Base-by-base conservation (phyloP, 2,113 vertebrate species). In the Platichthys stellatus region DNA sequence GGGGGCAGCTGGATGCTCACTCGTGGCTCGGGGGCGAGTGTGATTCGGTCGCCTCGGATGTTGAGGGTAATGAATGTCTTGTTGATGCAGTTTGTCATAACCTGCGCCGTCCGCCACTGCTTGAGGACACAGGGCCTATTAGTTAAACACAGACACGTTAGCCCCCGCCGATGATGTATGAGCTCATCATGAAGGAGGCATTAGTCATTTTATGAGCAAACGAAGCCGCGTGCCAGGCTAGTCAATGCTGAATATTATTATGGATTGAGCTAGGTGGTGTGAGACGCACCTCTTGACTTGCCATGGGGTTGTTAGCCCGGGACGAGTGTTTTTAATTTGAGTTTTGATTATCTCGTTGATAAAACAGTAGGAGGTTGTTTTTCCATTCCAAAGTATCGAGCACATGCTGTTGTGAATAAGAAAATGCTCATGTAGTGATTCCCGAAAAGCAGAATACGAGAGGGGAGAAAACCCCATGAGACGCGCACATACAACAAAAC, bases 31-130 rank as follows among this genome's bases (percentile, higher is more conserved):
- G 21, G 47, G 47, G 82, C 92, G 86, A 91, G 91, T 92, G 90
- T 85, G 79, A 81, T 88, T 81, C 80, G 84, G 81, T 86, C 89
- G 83, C 18, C 88, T 88, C 84, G 83, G 87, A 86, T 82, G 84
- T 84, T 76, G 86, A 84, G 76, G 69, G 82, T 89, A 90, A 90
- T 92, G 89, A 90, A 89, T 89, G 88, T 85, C 82, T 90, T 87
- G 82, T 86, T 89, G 86, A 88, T 84, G 88, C 89, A 79, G 87
- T 93, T 91, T 87, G 86, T 93, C 91, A 91, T 86, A 92, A 91
- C 87, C 54, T 64, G 31, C 79, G 86, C 81, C 85, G 83, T 76
- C 81, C 17, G 0, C 76, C 77, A 78, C 83, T 87, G 78, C 76
- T 84, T 65, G 35, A 87, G 70, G 76, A 88, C 78, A 82, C 81